Base-by-base conservation (phyloP, 2,113 vertebrate genomes). In the Helogale parvula region DNA sequence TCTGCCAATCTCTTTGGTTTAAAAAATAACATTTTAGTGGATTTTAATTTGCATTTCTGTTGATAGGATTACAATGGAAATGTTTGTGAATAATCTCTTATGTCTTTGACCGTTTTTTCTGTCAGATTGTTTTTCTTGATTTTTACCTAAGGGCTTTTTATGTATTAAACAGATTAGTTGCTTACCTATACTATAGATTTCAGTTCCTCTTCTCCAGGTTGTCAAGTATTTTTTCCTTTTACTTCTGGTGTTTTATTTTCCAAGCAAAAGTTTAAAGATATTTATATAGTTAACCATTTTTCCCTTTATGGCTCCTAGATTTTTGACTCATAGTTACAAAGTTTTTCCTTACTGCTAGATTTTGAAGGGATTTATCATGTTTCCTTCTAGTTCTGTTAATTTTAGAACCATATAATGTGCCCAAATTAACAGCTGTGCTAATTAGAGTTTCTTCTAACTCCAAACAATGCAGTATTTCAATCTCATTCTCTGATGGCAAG, bases 251-350 rank as follows among this genome's bases (percentile, higher is more conserved):
- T 68, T 83, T 76, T 92, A 77, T 77, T 97, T 97, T 84, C 15
- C 19, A 38, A 92, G 23, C n/a, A 66, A 47, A 95, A 66, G 4
- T 60, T 89, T 82, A 92, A 95, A 77, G 17, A 80, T 68, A 81
- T 38, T 93, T 96, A 87, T 57, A 77, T 80, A 91, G 14, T 19
- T 41, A 86, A 65, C 50, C 50, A 54, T 50, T 88, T 85, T 89
- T 97, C 81, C 16, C 12, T 90, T 60, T 63, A 66, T 81, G n/a
- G 31, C 8, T 71, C 90, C 38, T 80, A 41, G 38, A 87, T 76
- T 74, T 93, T 87, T 94, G 4, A 97, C 69, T 90, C 45, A 94
- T 63, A 84, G 50, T 89, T 91, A 86, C 5, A 89, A 90, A 82
- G 27, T 1, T 82, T 88, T 95, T 81, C 14, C 50, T 9, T 91